A percentile compares a stretch with the other conserved stretches of the same genome.
These are phyloP conservation scores for Otus sunia DNA, from an alignment of 2,113 vertebrate genomes.

Conservation along the genomic window DNA sequence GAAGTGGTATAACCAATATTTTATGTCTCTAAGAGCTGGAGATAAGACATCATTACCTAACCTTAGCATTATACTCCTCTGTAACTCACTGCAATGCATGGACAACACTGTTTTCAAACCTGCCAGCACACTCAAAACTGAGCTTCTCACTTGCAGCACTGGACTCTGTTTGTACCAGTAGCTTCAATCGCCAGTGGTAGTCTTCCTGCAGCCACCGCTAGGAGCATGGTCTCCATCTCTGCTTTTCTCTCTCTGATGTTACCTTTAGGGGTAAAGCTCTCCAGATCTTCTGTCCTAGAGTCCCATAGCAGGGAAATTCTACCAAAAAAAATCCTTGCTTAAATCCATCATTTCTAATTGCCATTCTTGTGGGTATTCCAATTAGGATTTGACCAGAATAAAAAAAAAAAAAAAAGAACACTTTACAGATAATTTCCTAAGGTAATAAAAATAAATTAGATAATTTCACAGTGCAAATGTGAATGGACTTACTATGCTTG, in stretches of 20 bases:
- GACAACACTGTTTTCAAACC: neutral
- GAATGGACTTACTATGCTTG: neutral
- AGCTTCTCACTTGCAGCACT: neutral
- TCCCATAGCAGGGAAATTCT: neutral
- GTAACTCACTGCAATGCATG: neutral
- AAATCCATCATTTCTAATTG: neutral
- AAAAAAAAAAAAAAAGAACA: neutral
- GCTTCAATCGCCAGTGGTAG: neutral
- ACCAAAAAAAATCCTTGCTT: neutral
- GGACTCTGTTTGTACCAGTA: neutral
- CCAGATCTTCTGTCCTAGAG: neutral
- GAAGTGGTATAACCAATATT: neutral
- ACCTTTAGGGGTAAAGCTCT: neutral
- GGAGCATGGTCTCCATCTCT: fast-evolving
- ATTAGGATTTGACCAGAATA: fast-evolving
- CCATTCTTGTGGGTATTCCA: neutral
- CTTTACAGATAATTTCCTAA: neutral
- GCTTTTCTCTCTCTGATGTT: neutral
- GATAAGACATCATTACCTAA: neutral
- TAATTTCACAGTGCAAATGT: neutral
- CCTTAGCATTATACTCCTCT: neutral
- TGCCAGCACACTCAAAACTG: neutral
- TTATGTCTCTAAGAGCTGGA: neutral
- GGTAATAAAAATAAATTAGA: neutral
- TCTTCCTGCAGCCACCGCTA: neutral